phyloP scores from a whole-genome alignment of 2,888 invertebrate species.

The Oligia strigilis region DNA sequence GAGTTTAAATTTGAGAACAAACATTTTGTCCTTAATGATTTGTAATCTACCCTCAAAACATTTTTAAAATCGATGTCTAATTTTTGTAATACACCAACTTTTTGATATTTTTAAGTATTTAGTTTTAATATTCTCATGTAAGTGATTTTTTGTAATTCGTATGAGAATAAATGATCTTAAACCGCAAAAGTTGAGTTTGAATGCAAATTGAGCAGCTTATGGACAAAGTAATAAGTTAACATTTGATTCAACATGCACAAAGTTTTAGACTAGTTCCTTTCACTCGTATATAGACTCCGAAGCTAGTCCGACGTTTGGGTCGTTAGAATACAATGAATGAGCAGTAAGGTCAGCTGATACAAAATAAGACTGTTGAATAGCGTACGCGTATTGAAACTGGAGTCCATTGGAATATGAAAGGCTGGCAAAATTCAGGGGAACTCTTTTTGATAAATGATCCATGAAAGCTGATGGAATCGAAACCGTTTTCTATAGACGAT shows the following conservation, averaged over 20 bases:
- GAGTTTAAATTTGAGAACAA: too few relatives aligned
- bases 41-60: too few relatives aligned
- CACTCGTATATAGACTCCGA: not conserved
- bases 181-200: too few relatives aligned
- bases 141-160: too few relatives aligned
- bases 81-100: too few relatives aligned
- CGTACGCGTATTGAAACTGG: not conserved
- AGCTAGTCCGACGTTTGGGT: conserved; percentile 7
- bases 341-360: not conserved
- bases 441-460: conserved; percentile 2
- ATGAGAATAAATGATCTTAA: too few relatives aligned
- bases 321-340: conserved; percentile 7
- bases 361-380: not conserved
- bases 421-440: not conserved
- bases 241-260: conserved; percentile 33
- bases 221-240: conserved; percentile 3
- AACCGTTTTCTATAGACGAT: not conserved
- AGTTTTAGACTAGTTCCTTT: conserved; percentile 21
- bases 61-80: too few relatives aligned
- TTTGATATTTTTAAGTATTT: too few relatives aligned
- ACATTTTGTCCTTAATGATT: too few relatives aligned
- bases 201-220: conserved; percentile 38
- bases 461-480: not conserved
- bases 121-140: too few relatives aligned
- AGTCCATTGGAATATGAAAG: not conserved